A percentile compares a stretch with the other conserved stretches of the same genome.
These are phyloP conservation scores for Xiphophorus birchmanni DNA, from an alignment of 2,797 vertebrate genomes.

Conservation along the genomic window DNA sequence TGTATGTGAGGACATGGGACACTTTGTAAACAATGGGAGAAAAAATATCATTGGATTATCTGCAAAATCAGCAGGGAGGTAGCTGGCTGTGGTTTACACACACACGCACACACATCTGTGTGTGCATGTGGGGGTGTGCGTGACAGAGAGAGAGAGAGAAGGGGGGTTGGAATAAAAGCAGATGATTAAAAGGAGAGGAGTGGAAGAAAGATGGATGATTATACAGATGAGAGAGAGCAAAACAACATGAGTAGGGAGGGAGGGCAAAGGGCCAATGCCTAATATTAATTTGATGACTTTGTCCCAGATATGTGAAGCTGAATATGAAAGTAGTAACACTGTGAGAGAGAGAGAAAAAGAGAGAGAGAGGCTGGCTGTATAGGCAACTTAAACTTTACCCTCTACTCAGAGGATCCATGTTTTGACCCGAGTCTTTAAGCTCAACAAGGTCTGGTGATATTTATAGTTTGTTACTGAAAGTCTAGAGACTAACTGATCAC, in stretches of 20 bases:
- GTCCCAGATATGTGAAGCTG: conserved; percentile 55
- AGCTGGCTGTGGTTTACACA: conserved; percentile 4
- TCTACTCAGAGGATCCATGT: neutral
- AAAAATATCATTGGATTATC: conserved; percentile 41
- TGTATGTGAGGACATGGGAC: conserved; percentile 13
- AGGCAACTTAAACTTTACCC: neutral
- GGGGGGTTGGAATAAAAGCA: conserved; percentile 30
- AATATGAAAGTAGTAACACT: neutral
- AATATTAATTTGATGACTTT: conserved; percentile 69
- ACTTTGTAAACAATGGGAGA: conserved; percentile 29
- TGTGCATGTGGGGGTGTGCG: neutral
- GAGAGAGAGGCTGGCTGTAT: neutral
- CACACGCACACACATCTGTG: neutral
- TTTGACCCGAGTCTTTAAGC: neutral
- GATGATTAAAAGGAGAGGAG: conserved; percentile 64
- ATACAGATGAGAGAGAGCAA: conserved; percentile 40
- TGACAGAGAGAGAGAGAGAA: neutral
- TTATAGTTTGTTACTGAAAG: neutral
- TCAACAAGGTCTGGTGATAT: neutral
- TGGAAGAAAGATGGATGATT: conserved; percentile 56
- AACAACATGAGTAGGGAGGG: conserved; percentile 23
- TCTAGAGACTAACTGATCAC: neutral
- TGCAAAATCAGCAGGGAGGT: conserved; percentile 32
- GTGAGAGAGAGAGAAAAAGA: neutral
- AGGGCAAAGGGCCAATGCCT: conserved; percentile 44